phyloP scores from a whole-genome alignment of 2,797 vertebrate species.

The Sebastes paucispinis region DNA sequence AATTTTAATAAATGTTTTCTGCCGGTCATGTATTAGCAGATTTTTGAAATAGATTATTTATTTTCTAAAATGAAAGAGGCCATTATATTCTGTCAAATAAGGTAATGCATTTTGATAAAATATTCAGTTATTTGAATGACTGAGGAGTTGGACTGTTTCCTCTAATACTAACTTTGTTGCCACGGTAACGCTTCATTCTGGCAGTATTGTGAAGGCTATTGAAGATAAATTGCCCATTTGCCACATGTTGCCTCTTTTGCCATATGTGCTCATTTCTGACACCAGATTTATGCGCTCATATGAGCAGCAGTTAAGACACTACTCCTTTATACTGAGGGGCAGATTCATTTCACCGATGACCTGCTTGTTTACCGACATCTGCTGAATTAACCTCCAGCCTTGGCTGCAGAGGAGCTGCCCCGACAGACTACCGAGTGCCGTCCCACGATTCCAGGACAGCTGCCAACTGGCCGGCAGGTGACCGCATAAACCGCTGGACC shows the following conservation, averaged over 20 bases:
- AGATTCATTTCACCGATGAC: slow-evolving; percentile 65
- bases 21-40: not conserved
- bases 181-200: slow-evolving; percentile 56
- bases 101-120: slow-evolving; percentile 24
- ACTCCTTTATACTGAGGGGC: slow-evolving; percentile 30
- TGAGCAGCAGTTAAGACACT: slow-evolving; percentile 36
- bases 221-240: slow-evolving; percentile 75
- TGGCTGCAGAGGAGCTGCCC: slow-evolving; percentile 54
- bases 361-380: slow-evolving; percentile 79
- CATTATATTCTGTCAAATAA: slow-evolving; percentile 12
- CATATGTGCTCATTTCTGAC: slow-evolving; percentile 68
- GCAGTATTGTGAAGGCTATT: slow-evolving; percentile 51
- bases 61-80: slow-evolving; percentile 8
- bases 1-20: not conserved
- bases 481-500: slow-evolving; percentile 67
- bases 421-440: slow-evolving; percentile 40
- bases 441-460: slow-evolving; percentile 46
- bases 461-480: slow-evolving; percentile 77
- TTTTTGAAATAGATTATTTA: not conserved
- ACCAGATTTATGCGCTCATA: slow-evolving; percentile 49
- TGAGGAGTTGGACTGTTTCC: slow-evolving; percentile 41
- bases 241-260: slow-evolving; percentile 78
- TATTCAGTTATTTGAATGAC: slow-evolving; percentile 46
- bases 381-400: slow-evolving; percentile 79
- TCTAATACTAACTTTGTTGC: slow-evolving; percentile 54